A percentile compares a stretch with the other conserved stretches of the same genome.
Conservation (phyloP, 2,797 vertebrate genomes). For the Thaleichthys pacificus region DNA sequence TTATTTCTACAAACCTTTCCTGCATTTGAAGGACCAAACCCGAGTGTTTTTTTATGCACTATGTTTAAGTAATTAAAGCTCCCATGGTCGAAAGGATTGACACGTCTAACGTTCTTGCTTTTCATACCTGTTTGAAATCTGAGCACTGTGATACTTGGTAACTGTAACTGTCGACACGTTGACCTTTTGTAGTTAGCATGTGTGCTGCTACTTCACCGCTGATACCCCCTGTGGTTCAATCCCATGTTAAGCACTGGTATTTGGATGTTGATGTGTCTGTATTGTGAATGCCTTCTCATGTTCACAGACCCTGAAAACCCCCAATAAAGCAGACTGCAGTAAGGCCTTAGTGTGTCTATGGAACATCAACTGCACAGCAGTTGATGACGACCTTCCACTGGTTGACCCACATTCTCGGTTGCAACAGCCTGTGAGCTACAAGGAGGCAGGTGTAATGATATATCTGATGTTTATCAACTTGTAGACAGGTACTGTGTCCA, state of each 20-base stretch:
- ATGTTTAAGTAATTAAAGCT: not conserved
- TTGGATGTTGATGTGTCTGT: conserved; percentile 23
- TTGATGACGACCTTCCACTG: no score
- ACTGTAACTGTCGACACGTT: not conserved
- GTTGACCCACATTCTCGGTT: not conserved
- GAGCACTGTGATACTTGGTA: conserved; percentile 25
- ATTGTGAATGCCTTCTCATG: conserved; percentile 21
- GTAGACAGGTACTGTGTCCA: not conserved
- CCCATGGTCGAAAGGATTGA: not conserved
- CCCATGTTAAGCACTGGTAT: conserved; percentile 9
- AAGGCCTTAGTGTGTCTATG: not conserved
- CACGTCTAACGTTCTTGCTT: conserved; percentile 1
- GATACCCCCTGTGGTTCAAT: conserved; percentile 20
- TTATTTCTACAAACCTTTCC: conserved; percentile 15
- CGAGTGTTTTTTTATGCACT: conserved; percentile 19
- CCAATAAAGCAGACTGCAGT: conserved; percentile 40
- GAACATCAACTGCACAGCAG: no score
- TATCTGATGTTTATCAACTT: not conserved
- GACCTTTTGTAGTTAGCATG: conserved; percentile 7
- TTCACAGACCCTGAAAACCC: conserved; percentile 17
- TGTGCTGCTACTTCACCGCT: conserved; percentile 19
- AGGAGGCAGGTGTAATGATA: not conserved
- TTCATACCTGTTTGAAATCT: conserved; percentile 3
- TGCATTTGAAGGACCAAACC: conserved; percentile 29
- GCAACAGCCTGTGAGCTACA: not conserved